Percentiles rank a stretch among this genome's conserved stretches.
These are phyloP conservation scores for Branchellion lobata DNA, from an alignment of 2,888 invertebrate genomes.

Conservation along the genomic window DNA sequence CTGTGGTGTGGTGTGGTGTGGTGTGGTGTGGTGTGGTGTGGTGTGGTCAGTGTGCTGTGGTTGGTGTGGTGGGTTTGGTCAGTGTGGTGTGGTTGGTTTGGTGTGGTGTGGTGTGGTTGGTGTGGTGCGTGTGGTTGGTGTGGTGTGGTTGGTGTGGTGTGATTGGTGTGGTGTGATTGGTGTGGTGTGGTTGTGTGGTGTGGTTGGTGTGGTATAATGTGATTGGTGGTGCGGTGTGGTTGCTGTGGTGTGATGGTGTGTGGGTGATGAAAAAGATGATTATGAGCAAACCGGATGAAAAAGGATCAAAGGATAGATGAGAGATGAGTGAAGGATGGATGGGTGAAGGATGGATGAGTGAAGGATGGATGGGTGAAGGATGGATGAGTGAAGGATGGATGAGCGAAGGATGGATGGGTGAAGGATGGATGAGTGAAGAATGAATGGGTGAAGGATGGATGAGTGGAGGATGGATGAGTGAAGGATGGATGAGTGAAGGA, in stretches of 20 bases:
- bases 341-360: background rate
- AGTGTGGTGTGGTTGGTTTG: background rate
- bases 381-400: background rate
- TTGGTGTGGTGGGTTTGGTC: background rate
- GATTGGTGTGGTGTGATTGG: background rate
- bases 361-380: too few species aligned
- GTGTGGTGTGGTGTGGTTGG: background rate
- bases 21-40: background rate
- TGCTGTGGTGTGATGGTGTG: too few species aligned
- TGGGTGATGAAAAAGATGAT: background rate
- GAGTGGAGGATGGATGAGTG: background rate
- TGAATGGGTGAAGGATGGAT: constrained; percentile 7
- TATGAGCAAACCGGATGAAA: background rate
- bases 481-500: background rate
- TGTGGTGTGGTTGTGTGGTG: background rate
- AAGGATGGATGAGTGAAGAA: background rate
- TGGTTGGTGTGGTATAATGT: too few species aligned
- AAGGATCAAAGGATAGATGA: background rate
- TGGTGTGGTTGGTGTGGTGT: background rate
- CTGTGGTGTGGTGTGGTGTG: background rate
- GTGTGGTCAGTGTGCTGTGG: background rate
- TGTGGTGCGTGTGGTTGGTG: background rate
- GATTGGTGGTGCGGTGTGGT: too few species aligned
- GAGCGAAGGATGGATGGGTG: background rate
- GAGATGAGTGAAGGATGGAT: background rate